Percentiles rank a stretch among this genome's conserved stretches.
Conservation (phyloP, 2,888 invertebrate species). For the Latheticus oryzae region DNA sequence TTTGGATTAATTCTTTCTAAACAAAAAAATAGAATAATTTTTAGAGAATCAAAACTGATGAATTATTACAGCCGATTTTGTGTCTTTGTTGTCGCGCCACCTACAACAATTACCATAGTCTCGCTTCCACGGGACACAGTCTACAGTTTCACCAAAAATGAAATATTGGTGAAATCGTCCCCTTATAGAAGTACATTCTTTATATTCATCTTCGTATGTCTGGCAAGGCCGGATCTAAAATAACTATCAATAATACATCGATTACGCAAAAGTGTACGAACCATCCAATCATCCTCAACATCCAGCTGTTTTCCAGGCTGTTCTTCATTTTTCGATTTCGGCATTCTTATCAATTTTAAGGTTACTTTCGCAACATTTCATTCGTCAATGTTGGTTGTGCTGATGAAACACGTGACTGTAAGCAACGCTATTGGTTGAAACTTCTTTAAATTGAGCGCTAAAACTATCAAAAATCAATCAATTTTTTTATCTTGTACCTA, state of each 20-base stretch:
- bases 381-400: background rate
- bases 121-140: conserved; percentile 84
- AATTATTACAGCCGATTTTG: conserved; percentile 75
- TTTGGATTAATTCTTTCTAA: conserved; percentile 75
- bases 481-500: no score
- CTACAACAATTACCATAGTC: conserved; percentile 81
- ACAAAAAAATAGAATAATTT: conserved; percentile 26
- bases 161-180: conserved; percentile 90
- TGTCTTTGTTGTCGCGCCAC: conserved; percentile 73
- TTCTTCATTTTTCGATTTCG: conserved; percentile 1
- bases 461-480: no score
- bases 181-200: conserved; percentile 80
- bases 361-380: no score
- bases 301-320: conserved; percentile 1
- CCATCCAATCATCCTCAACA: conserved; percentile 58
- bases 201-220: conserved; percentile 85
- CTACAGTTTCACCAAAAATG: conserved; percentile 76
- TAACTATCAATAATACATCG: no score
- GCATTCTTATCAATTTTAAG: conserved; percentile 11
- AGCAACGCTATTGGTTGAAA: no score
- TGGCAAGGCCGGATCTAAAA: conserved; percentile 81
- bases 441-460: no score
- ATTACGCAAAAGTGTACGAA: conserved; percentile 43
- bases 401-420: no score
- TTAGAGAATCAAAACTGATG: conserved; percentile 16